Base-by-base conservation (phyloP, 2,113 vertebrate genomes). In the Macroglossus sobrinus region DNA sequence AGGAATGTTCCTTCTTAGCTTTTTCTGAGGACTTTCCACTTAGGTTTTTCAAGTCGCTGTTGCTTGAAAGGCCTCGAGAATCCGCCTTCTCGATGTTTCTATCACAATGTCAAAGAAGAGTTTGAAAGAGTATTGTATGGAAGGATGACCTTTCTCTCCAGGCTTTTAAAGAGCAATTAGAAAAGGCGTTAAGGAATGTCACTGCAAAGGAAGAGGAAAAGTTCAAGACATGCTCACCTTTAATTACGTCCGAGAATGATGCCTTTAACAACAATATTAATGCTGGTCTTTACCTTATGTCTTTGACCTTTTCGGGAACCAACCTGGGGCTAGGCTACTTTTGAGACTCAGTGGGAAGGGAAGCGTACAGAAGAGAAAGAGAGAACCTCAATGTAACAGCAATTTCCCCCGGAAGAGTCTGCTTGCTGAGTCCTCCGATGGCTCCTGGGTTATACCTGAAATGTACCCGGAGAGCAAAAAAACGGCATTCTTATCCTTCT, bases 21-120 rank as follows among this genome's bases (percentile, higher is more conserved):
- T 93, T 97, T 97, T 93, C 86, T n/a, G 95, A 96, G 76, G 71
- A 95, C 97, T 97, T 97, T 98, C 71, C 94, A 97, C 94, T 97
- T 98, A 97, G 88, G 82, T 93, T 93, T 97, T 92, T 96, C 96
- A 97, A 97, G 97, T 97, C 78, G 93, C 86, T 75, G 79, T 94
- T 0, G 0, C 61, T 89, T 16, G 76, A 96, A 97, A 98, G 80
- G 89, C 95, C 93, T 81, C 45, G 24, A 61, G 68, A 91, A 18
- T 93, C 87, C 14, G 35, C 79, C 96, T 97, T 68, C 8, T 93
- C 66, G 96, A 7, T 92, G 93, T 81, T 61, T 89, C 94, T 82
- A 91, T 45, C 33, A 94, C 81, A 90, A 45, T 85, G 93, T 97
- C 94, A 98, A 43, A 92, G 47, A 92, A 94, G 76, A 53, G 0